Evolutionary conservation across 2,797 vertebrate genomes (phyloP), one percentile per base, ranked within the genome.

Genomic region (Triplophysa yarkandensis): DNA sequence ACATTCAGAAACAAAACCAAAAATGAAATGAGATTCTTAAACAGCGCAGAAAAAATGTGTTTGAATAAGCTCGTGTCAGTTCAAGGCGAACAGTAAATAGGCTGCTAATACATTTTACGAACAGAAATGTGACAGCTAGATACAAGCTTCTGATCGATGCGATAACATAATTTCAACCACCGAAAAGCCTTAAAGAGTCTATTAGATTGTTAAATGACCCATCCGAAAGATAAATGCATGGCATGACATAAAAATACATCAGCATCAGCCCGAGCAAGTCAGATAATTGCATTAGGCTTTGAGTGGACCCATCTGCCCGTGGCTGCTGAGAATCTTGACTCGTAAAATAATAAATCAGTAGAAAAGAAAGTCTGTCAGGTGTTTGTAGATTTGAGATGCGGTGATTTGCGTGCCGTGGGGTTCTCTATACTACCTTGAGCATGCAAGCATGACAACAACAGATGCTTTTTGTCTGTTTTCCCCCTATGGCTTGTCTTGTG

Each of bases 211-310:
- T 74, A 78, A 85, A 86, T 72, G 75, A 89, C 89, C 83, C 74
- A 14, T 89, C 85, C 80, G 79, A 79, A 70, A 76, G 83, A 80
- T 71, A 54, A 75, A 77, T 39, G 64, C 74, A 46, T 32, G 67
- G 61, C 32, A 78, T 69, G 66, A 72, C 63, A 78, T 81, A 68
- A 77, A 83, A 84, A 86, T 90, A 85, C 80, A 85, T 88, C 84
- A 87, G 76, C 77, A 76, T 90, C 87, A 79, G 81, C 86, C 85
- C 82, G 76, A 76, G 77, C 70, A 75, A 83, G 84, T 77, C 81
- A 83, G 82, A 83, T 89, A 88, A 91, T 85, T 81, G 81, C 72
- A 86, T 90, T 89, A 89, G 85, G 86, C 84, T 89, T 89, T 76
- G 81, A 84, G 46, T 71, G 30, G 54, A 76, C 78, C 78, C 63